phyloP scores from a whole-genome alignment of 2,797 vertebrate genomes.

The Heteromormyrus szaboi region DNA sequence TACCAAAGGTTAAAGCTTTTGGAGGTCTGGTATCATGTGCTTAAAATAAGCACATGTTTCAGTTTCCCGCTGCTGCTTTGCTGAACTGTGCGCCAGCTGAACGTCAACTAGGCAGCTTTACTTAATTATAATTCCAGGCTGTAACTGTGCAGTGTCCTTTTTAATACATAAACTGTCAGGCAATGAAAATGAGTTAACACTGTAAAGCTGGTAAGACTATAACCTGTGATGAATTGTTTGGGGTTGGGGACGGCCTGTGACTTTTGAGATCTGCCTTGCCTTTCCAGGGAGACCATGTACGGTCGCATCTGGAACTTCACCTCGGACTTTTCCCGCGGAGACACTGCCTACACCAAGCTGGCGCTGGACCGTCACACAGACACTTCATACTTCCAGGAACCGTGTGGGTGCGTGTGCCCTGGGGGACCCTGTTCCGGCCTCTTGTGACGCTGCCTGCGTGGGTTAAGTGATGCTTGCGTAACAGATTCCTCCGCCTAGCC shows the following conservation, averaged over 20 bases:
- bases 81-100: background rate
- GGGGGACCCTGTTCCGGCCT: background rate
- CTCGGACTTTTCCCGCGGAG: conserved; percentile 82
- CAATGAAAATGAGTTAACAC: background rate
- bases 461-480: background rate
- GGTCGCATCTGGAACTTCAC: conserved; percentile 88
- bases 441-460: background rate
- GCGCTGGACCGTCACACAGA: conserved; percentile 86
- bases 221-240: background rate
- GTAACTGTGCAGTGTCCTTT: background rate
- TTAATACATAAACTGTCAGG: background rate
- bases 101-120: background rate
- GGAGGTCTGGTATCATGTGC: background rate
- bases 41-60: background rate
- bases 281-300: conserved; percentile 79
- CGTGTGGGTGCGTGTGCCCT: conserved; percentile 68
- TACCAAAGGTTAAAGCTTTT: background rate
- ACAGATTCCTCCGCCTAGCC: background rate
- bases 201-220: background rate
- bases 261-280: background rate
- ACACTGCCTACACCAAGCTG: conserved; percentile 83
- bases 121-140: background rate
- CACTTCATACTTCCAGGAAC: conserved; percentile 89
- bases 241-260: background rate
- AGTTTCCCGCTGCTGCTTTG: background rate